These are phyloP conservation scores for Mastigias papua DNA, from an alignment of 30 jellyfish, hydroid and myxozoan species.

Conservation along the genomic window DNA sequence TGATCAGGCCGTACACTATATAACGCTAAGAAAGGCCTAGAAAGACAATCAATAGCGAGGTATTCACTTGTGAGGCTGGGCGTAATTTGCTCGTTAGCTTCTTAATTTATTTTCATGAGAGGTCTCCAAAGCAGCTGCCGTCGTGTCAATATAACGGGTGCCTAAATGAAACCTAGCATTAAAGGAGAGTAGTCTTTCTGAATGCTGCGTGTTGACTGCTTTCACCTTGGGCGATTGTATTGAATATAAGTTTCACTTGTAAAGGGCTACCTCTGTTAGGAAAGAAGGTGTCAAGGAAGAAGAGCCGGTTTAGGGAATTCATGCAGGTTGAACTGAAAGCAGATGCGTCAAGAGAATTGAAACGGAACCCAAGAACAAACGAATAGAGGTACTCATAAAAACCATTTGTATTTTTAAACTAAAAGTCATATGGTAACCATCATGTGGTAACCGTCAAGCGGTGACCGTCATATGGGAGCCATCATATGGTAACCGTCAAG, in stretches of 20 bases:
- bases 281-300: too few relatives aligned
- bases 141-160: background rate
- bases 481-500: too few relatives aligned
- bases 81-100: background rate
- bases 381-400: too few relatives aligned
- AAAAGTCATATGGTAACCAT: too few relatives aligned
- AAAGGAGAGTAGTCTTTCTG: background rate
- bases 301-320: too few relatives aligned
- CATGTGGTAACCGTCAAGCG: too few relatives aligned
- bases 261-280: too few relatives aligned
- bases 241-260: background rate
- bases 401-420: too few relatives aligned
- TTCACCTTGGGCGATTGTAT: background rate
- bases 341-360: too few relatives aligned
- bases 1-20: background rate
- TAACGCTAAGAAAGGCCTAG: background rate
- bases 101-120: background rate
- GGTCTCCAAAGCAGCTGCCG: background rate
- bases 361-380: too few relatives aligned
- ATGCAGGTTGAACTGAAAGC: too few relatives aligned
- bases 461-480: too few relatives aligned
- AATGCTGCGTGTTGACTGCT: background rate
- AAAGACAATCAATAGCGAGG: background rate
- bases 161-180: background rate
- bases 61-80: background rate